phyloP scores from a whole-genome alignment of 53 echinoderm and acorn worm species.

The Hippasteria phrygiana region DNA sequence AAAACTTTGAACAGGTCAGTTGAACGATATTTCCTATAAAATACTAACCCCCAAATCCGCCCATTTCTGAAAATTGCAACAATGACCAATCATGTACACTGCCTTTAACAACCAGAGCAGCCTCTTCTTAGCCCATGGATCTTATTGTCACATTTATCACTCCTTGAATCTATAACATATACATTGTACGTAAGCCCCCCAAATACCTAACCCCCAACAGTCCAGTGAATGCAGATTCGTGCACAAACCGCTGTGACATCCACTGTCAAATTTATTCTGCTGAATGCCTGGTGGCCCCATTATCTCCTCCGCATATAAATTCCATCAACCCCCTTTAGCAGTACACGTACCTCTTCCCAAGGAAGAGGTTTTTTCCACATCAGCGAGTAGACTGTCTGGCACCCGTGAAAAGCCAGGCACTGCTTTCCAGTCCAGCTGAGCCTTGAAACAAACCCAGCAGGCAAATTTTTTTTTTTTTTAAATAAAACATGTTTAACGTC shows the following conservation, averaged over 20 bases:
- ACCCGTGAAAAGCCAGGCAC: conserved; percentile 11
- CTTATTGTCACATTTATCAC: not conserved
- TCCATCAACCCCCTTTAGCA: not conserved
- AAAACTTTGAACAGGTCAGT: no score
- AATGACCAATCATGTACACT: no score
- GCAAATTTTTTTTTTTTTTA: no score
- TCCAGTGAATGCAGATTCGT: no score
- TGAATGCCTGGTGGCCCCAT: not conserved
- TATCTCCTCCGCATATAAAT: conserved; percentile 22
- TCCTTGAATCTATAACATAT: not conserved
- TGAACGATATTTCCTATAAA: no score
- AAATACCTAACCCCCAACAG: not conserved
- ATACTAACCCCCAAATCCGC: no score
- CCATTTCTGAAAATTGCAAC: no score
- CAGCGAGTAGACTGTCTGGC: conserved; percentile 33
- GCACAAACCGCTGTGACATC: not conserved
- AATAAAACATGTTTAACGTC: no score
- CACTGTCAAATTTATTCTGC: not conserved
- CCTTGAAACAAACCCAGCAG: not conserved
- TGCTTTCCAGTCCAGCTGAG: conserved; percentile 16
- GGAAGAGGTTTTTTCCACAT: conserved; percentile 33
- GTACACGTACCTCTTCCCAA: conserved; percentile 4
- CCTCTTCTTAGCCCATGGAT: not conserved
- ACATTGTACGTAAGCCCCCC: not conserved
- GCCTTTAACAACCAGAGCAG: not conserved